These are phyloP conservation scores for Trissolcus brochymenae DNA, from an alignment of 2,888 invertebrate species.

Conservation along the genomic window DNA sequence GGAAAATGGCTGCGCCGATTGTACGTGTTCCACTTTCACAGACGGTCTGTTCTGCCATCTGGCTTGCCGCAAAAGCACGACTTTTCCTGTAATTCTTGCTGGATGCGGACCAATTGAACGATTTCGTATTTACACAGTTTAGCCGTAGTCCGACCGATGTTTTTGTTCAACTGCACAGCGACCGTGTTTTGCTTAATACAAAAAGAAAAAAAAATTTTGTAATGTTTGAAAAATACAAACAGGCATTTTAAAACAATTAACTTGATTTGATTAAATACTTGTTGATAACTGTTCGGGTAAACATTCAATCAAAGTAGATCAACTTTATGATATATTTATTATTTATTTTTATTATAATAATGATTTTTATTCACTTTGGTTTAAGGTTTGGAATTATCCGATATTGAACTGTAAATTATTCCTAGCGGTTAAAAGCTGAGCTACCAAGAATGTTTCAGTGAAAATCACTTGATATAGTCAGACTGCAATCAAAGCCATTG, in stretches of 20 bases:
- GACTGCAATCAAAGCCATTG: slow-evolving; percentile 3
- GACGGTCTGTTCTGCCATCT: slow-evolving; percentile 71
- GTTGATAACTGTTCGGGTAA: too few species aligned
- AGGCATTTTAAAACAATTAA: not conserved
- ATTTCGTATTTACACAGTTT: slow-evolving; percentile 34
- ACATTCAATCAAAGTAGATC: too few species aligned
- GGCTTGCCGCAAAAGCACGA: slow-evolving; percentile 66
- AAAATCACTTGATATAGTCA: slow-evolving; percentile 15
- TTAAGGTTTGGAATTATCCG: too few species aligned
- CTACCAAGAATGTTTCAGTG: slow-evolving; percentile 9
- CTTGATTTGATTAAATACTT: not conserved
- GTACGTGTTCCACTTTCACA: slow-evolving; percentile 69
- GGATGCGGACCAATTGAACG: slow-evolving; percentile 35
- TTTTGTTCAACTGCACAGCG: slow-evolving; percentile 20
- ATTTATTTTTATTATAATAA: too few species aligned
- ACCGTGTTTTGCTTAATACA: slow-evolving; percentile 8
- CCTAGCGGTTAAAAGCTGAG: too few species aligned
- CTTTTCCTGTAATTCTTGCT: slow-evolving; percentile 58
- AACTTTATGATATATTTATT: too few species aligned
- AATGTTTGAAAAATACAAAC: not conserved
- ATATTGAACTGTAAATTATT: too few species aligned
- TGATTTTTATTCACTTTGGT: too few species aligned
- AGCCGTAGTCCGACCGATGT: slow-evolving; percentile 11
- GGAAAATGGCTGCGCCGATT: slow-evolving; percentile 64
- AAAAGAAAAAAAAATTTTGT: slow-evolving; percentile 1